Evolutionary conservation across 2,113 vertebrate species (phyloP).

Genomic region (Rhinoptilus africanus): DNA sequence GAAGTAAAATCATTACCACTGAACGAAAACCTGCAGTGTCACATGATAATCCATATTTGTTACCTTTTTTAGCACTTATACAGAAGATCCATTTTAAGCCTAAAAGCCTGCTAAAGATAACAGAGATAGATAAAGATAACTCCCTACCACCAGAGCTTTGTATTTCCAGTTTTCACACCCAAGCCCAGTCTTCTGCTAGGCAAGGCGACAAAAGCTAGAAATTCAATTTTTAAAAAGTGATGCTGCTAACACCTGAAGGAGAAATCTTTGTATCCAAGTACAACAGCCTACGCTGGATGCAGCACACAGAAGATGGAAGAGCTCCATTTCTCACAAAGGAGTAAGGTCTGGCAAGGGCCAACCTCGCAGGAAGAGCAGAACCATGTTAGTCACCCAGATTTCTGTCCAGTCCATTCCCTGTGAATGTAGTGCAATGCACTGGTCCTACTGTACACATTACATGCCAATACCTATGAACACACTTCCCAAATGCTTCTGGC

Average conservation of each 20-base stretch:
- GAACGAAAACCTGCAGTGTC: neutral
- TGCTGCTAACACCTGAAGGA: neutral
- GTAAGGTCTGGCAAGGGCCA: neutral
- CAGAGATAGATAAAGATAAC: rapidly evolving
- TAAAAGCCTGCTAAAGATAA: neutral
- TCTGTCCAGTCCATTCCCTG: neutral
- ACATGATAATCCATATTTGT: neutral
- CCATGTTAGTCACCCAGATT: neutral
- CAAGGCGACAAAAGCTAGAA: neutral
- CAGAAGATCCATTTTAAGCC: neutral
- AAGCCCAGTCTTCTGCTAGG: neutral
- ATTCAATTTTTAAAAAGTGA: neutral
- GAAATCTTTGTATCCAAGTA: neutral
- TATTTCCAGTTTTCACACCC: neutral
- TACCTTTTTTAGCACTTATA: neutral
- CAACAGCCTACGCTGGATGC: neutral
- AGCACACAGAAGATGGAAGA: neutral
- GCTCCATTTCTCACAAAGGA: neutral
- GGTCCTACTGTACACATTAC: neutral
- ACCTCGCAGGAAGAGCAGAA: neutral
- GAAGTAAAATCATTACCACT: conserved; percentile 7
- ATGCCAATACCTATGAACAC: neutral
- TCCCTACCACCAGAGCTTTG: neutral
- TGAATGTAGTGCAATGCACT: neutral
- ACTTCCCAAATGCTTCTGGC: neutral